Evolutionary conservation across 1,140 invertebrate genomes (phyloP).

Genomic region (Drosophila obscura): DNA sequence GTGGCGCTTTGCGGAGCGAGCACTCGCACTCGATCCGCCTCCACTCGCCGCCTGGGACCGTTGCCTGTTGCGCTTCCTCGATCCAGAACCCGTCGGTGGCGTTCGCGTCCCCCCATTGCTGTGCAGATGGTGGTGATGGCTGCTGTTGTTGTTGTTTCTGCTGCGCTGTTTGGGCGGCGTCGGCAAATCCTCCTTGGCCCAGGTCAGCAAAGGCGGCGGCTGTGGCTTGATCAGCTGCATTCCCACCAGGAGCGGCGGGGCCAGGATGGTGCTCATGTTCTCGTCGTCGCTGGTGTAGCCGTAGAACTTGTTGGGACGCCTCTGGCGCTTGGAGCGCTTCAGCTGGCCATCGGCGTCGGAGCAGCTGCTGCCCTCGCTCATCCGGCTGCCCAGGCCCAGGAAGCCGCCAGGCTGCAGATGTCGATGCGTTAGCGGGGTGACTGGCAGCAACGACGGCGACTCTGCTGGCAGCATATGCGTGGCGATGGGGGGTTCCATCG

Average conservation of each 20-base stretch:
- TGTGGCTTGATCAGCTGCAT: constrained; percentile 86
- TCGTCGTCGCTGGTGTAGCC: constrained; percentile 94
- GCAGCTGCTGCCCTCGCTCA: constrained; percentile 82
- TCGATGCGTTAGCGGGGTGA: constrained; percentile 58
- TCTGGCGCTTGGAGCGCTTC: constrained; percentile 90
- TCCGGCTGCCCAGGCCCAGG: constrained; percentile 27
- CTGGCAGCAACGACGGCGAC: constrained; percentile 4
- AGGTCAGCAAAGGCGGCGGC: constrained; percentile 87
- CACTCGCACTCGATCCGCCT: constrained; percentile 2
- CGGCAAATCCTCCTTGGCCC: constrained; percentile 87
- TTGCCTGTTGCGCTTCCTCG: constrained; percentile 41
- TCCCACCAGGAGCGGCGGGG: constrained; percentile 67
- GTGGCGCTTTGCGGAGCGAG: constrained; percentile 47
- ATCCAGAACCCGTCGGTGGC: constrained; percentile 14
- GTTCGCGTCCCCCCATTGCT: constrained; percentile 39
- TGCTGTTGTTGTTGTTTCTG: constrained; percentile 49
- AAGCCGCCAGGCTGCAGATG: constrained; percentile 19
- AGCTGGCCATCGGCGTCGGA: constrained; percentile 85
- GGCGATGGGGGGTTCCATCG: constrained; percentile 12
- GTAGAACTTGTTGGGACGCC: constrained; percentile 93
- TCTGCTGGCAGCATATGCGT: background rate
- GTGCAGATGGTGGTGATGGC: constrained; percentile 44
- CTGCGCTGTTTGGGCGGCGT: constrained; percentile 69
- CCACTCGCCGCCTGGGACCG: constrained; percentile 21
- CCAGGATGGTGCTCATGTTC: constrained; percentile 59